A percentile compares a stretch with the other conserved stretches of the same genome.
phyloP scores from a whole-genome alignment of 2,888 invertebrate species.

The Chrysina gloriosa region DNA sequence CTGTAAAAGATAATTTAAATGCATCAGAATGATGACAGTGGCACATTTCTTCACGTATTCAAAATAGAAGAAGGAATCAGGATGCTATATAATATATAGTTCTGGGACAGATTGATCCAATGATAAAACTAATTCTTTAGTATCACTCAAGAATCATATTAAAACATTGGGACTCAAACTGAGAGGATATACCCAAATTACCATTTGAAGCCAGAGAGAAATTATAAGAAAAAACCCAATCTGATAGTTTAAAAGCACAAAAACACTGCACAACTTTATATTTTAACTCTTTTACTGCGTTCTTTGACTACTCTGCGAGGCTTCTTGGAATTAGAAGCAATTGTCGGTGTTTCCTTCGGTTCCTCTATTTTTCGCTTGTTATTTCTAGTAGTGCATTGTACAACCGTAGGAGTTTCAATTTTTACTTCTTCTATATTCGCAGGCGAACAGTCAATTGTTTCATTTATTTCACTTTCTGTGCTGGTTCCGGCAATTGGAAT shows the following conservation, averaged over 20 bases:
- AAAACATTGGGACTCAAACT: no score
- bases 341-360: conserved; percentile 51
- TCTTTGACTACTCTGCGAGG: conserved; percentile 56
- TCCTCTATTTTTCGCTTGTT: conserved; percentile 58
- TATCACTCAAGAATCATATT: not conserved
- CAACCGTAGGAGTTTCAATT: conserved; percentile 33
- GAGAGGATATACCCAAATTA: conserved; percentile 28
- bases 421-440: conserved; percentile 40
- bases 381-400: conserved; percentile 45
- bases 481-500: conserved; percentile 62
- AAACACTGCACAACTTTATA: conserved; percentile 49
- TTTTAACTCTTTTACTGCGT: conserved; percentile 58
- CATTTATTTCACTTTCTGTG: conserved; percentile 42
- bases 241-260: conserved; percentile 38
- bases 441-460: conserved; percentile 13
- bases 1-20: conserved; percentile 28
- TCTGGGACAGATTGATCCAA: no score
- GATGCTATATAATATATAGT: no score
- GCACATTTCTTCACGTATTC: conserved; percentile 1
- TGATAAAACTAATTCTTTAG: not conserved
- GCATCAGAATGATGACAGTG: not conserved
- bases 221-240: conserved; percentile 29
- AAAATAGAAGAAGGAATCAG: not conserved
- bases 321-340: conserved; percentile 52
- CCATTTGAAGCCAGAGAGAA: conserved; percentile 39